phyloP scores from a whole-genome alignment of 1,140 invertebrate species.

The Penaeus chinensis region DNA sequence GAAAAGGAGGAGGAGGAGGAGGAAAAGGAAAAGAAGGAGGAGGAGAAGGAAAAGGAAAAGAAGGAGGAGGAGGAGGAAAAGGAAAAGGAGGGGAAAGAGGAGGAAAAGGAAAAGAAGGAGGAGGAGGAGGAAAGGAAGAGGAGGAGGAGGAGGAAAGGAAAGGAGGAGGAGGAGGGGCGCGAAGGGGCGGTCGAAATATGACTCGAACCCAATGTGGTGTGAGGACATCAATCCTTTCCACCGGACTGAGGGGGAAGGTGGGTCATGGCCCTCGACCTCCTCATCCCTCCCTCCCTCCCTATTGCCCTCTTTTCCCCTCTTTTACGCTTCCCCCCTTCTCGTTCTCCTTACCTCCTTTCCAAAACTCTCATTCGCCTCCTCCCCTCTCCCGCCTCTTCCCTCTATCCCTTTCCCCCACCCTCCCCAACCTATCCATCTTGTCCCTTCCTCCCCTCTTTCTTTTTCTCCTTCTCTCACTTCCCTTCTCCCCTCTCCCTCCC shows the following conservation, averaged over 20 bases:
- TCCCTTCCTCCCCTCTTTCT: background rate
- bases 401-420: background rate
- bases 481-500: background rate
- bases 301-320: background rate
- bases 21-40: too few species aligned
- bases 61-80: too few species aligned
- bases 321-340: background rate
- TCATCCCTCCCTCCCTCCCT: background rate
- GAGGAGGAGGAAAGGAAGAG: too few species aligned
- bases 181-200: conserved; percentile 41
- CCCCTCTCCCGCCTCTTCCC: background rate
- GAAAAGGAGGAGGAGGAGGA: too few species aligned
- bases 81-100: too few species aligned
- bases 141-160: too few species aligned
- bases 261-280: conserved; percentile 1
- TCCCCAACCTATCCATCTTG: background rate
- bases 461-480: background rate
- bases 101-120: too few species aligned
- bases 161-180: too few species aligned
- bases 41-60: too few species aligned
- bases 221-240: conserved; percentile 41
- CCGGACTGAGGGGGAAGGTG: background rate
- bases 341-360: too few species aligned
- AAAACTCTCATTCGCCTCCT: background rate
- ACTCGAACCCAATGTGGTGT: conserved; percentile 49